These are phyloP conservation scores for Electrona antarctica DNA, from an alignment of 2,113 vertebrate genomes.

Conservation along the genomic window DNA sequence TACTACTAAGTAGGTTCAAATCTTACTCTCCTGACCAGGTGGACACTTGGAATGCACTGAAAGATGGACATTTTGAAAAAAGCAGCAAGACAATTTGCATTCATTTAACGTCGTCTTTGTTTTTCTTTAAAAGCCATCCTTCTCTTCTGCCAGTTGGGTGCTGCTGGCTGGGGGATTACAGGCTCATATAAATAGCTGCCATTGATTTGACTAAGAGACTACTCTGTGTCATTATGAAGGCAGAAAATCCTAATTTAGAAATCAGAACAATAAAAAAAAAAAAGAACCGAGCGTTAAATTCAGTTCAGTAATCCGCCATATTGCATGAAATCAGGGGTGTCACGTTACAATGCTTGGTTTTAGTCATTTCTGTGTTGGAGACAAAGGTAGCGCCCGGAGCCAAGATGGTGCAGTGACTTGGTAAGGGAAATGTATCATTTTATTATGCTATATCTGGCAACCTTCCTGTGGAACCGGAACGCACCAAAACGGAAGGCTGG, in stretches of 20 bases:
- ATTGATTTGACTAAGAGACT: constrained; percentile 81
- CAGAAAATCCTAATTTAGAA: constrained; percentile 85
- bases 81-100: constrained; percentile 67
- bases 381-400: constrained; percentile 80
- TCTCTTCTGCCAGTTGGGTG: constrained; percentile 73
- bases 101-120: constrained; percentile 65
- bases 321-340: constrained; percentile 82
- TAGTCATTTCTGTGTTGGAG: constrained; percentile 76
- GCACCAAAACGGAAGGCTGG: constrained; percentile 16
- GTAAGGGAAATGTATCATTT: constrained; percentile 73
- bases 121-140: constrained; percentile 75
- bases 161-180: constrained; percentile 75
- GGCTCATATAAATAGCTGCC: constrained; percentile 81
- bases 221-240: constrained; percentile 79
- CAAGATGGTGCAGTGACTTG: constrained; percentile 64
- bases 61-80: constrained; percentile 59
- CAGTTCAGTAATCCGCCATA: constrained; percentile 79
- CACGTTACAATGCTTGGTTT: constrained; percentile 77
- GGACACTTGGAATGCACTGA: constrained; percentile 35
- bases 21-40: constrained; percentile 23
- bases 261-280: constrained; percentile 78
- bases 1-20: constrained; percentile 10
- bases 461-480: constrained; percentile 30
- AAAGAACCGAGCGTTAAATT: constrained; percentile 73
- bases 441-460: constrained; percentile 70